phyloP scores from a whole-genome alignment of 1,140 invertebrate genomes.

The Sinella curviseta region DNA sequence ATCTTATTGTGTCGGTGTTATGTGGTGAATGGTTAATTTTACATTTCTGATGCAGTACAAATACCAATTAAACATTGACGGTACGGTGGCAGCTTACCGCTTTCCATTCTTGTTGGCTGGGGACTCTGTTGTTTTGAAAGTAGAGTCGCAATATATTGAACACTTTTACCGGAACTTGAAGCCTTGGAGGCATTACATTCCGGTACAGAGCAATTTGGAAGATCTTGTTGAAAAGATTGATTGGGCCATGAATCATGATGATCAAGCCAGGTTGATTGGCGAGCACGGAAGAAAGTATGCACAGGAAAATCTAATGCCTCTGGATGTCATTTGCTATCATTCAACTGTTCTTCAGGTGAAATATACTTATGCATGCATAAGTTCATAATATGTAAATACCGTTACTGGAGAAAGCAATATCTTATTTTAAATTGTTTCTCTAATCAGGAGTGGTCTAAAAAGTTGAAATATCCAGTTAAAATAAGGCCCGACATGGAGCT shows the following conservation, averaged over 20 bases:
- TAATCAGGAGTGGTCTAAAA: slow-evolving; percentile 72
- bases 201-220: slow-evolving; percentile 75
- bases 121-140: slow-evolving; percentile 84
- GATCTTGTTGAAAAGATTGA: slow-evolving; percentile 76
- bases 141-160: slow-evolving; percentile 90
- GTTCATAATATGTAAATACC: neutral
- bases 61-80: slow-evolving; percentile 93
- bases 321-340: slow-evolving; percentile 89
- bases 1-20: neutral
- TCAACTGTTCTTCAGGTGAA: slow-evolving; percentile 71
- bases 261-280: slow-evolving; percentile 69
- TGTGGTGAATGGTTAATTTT: slow-evolving; percentile 15
- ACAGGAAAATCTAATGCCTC: slow-evolving; percentile 76
- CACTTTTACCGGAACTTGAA: slow-evolving; percentile 81
- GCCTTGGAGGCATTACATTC: slow-evolving; percentile 79
- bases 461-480: slow-evolving; percentile 62
- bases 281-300: slow-evolving; percentile 72
- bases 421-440: too few species aligned
- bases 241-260: slow-evolving; percentile 79
- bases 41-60: slow-evolving; percentile 75
- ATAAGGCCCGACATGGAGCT: slow-evolving; percentile 72
- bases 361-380: slow-evolving; percentile 18
- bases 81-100: slow-evolving; percentile 92
- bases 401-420: too few species aligned
- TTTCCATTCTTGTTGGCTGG: slow-evolving; percentile 88